phyloP scores from a whole-genome alignment of 2,113 vertebrate genomes.

The Ginglymostoma cirratum region DNA sequence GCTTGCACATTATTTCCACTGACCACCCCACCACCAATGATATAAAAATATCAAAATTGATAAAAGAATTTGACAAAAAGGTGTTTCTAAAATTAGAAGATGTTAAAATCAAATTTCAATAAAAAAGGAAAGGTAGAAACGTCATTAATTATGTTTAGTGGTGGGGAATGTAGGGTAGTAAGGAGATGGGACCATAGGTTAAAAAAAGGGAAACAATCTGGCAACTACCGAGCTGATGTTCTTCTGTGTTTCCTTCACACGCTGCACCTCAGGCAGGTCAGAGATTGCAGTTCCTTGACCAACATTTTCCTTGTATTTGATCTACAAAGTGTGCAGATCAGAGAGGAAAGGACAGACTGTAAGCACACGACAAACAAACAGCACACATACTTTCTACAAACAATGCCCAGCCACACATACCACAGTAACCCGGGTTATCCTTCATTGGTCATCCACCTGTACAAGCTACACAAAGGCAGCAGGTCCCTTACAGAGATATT shows the following conservation, averaged over 20 bases:
- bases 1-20: background rate
- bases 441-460: background rate
- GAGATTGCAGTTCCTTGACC: conserved; percentile 80
- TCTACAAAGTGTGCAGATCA: conserved; percentile 3
- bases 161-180: background rate
- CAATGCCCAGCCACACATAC: background rate
- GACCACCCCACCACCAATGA: too few relatives aligned
- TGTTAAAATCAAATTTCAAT: background rate
- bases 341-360: conserved; percentile 39
- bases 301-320: conserved; percentile 76
- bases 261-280: conserved; percentile 91
- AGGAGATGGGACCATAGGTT: background rate
- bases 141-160: background rate
- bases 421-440: background rate
- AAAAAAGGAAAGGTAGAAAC: background rate
- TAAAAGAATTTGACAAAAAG: background rate
- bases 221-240: conserved; percentile 66
- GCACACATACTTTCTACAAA: background rate
- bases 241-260: conserved; percentile 89
- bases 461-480: background rate
- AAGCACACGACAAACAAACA: conserved; percentile 38
- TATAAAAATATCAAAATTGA: background rate
- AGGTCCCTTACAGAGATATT: background rate
- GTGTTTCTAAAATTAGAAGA: background rate
- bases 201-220: background rate